Evolutionary conservation across 2,888 invertebrate species (phyloP).

Genomic region (Phyllotreta cruciferae): DNA sequence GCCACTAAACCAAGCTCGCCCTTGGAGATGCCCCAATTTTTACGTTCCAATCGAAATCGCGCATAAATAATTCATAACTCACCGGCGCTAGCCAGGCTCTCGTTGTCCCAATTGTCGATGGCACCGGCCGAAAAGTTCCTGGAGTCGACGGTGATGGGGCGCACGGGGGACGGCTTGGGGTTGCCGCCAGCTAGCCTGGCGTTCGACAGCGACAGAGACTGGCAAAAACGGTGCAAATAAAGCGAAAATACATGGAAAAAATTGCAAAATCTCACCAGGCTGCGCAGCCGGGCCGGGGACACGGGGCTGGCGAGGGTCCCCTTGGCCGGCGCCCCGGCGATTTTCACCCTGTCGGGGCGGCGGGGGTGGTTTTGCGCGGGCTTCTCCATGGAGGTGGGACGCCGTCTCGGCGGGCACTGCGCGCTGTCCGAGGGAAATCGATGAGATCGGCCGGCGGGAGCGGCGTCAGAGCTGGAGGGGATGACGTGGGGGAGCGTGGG

Average conservation of each 20-base stretch:
- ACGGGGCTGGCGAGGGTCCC: no score
- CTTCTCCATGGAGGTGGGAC: no score
- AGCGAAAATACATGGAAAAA: not conserved
- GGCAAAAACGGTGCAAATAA: constrained; percentile 48
- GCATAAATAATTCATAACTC: constrained; percentile 57
- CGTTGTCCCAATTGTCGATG: constrained; percentile 64
- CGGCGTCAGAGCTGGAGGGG: constrained; percentile 1
- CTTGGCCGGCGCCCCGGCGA: no score
- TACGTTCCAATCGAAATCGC: not conserved
- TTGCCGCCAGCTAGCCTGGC: constrained; percentile 51
- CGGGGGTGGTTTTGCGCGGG: no score
- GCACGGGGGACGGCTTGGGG: constrained; percentile 48
- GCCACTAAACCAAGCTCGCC: not conserved
- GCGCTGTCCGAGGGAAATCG: not conserved
- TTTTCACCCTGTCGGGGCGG: no score
- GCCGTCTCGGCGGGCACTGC: no score
- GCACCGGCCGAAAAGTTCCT: constrained; percentile 68
- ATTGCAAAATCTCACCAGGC: not conserved
- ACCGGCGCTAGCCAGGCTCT: constrained; percentile 82
- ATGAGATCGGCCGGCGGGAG: constrained; percentile 5
- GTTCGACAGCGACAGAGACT: constrained; percentile 57
- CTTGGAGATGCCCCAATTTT: not conserved
- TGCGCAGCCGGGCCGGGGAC: no score
- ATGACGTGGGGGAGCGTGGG: constrained; percentile 38
- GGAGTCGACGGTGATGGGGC: constrained; percentile 53